Evolutionary conservation across 2,797 vertebrate species (phyloP).

Genomic region (Columba guinea): DNA sequence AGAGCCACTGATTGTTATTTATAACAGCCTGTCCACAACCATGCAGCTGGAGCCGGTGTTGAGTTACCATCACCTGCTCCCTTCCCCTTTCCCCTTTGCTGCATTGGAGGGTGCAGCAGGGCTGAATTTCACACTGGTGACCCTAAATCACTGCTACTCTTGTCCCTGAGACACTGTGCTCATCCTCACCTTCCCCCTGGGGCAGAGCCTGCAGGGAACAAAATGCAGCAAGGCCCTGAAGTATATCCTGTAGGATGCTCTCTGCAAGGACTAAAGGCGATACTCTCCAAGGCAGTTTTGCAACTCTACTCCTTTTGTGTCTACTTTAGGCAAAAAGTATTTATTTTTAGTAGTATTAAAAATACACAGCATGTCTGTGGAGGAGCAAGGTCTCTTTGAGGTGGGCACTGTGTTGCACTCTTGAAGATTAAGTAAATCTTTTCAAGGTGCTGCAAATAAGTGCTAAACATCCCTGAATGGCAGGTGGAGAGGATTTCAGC

Average conservation of each 20-base stretch:
- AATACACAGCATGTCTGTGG: fast-evolving
- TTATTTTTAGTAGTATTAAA: background rate
- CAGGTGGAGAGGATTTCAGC: background rate
- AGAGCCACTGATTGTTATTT: background rate
- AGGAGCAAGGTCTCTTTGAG: background rate
- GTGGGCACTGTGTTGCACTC: background rate
- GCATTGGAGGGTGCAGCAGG: background rate
- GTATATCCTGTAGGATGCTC: background rate
- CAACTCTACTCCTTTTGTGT: background rate
- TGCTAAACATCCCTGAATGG: background rate
- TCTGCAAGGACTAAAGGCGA: background rate
- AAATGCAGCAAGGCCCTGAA: background rate
- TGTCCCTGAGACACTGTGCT: background rate
- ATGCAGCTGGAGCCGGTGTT: slow-evolving; percentile 22
- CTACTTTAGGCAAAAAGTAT: background rate
- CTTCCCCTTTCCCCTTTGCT: background rate
- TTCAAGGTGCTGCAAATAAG: background rate
- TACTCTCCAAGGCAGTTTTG: background rate
- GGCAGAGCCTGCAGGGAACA: background rate
- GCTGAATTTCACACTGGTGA: background rate
- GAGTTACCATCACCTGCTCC: slow-evolving; percentile 53
- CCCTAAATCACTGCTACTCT: background rate
- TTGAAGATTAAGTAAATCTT: background rate
- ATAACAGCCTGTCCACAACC: background rate
- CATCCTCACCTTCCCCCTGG: background rate